These are phyloP conservation scores for Metallyticus violacea DNA, from an alignment of 2,888 invertebrate species.

Conservation along the genomic window DNA sequence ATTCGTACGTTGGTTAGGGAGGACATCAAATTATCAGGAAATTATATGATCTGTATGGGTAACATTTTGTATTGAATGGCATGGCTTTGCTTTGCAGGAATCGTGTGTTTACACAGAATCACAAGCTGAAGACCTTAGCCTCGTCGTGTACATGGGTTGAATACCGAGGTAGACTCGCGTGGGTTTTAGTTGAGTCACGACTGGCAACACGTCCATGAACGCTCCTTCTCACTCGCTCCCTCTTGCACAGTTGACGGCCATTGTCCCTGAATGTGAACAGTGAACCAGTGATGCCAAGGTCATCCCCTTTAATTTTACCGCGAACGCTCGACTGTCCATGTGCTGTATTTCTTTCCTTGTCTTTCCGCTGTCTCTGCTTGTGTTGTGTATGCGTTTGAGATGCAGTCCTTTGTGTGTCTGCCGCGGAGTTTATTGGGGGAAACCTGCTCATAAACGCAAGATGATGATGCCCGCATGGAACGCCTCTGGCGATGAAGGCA, in stretches of 20 bases:
- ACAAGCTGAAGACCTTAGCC: neutral
- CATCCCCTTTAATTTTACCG: slow-evolving; percentile 14
- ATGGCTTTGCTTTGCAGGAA: too few species aligned
- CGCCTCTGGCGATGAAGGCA: neutral
- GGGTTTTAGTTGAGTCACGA: slow-evolving; percentile 17
- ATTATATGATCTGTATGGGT: too few species aligned
- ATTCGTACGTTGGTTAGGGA: too few species aligned
- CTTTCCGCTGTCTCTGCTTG: slow-evolving; percentile 7
- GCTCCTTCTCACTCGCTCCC: neutral
- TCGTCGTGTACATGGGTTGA: neutral
- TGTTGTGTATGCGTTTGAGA: too few species aligned
- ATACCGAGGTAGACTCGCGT: neutral
- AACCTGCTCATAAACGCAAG: neutral
- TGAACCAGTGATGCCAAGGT: slow-evolving; percentile 35
- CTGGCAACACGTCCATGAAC: neutral
- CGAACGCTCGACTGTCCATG: neutral
- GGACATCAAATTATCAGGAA: too few species aligned
- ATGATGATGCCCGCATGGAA: neutral
- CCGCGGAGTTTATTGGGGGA: too few species aligned
- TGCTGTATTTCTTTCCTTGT: neutral
- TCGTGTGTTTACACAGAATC: too few species aligned
- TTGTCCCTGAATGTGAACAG: slow-evolving; percentile 33
- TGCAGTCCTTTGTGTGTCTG: neutral
- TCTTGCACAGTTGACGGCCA: slow-evolving; percentile 20
- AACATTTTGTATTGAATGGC: too few species aligned